Evolutionary conservation across 2,888 invertebrate genomes (phyloP), one percentile per base, ranked within the genome.

Genomic region (Malacosoma neustria): DNA sequence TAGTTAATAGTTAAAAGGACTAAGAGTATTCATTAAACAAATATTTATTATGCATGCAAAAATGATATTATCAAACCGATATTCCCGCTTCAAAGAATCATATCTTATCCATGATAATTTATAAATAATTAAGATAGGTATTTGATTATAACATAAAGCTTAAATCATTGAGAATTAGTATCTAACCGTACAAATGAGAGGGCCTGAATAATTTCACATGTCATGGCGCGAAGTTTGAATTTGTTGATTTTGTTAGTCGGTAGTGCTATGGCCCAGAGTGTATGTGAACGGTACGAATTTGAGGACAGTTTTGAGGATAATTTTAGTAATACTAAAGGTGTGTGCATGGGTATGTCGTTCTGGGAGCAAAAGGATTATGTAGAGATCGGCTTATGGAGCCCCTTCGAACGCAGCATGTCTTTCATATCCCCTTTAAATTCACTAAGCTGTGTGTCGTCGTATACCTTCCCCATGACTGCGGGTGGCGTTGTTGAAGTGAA

Each of bases 241-340:
- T 39, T 54, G 9, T 36, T 52, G 32, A 37, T 56, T 33, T 40
- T 46, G 33, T 43, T 50, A 30, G 39, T 52, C 38, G 38, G 48
- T 30, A 34, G 46, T 43, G 61, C 52, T 35, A 37, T 42, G 13
- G 43, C 63, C 46, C 58, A 69, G 13, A 44, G 45, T 22, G 22
- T 6, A 32, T 73, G 74, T 46, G 52, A 64, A 7, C 54, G 50
- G 35, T 66, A 63, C 40, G 54, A 57, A 29, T 72, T 73, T 37
- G 67, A 64, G 39, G 51, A 61, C 12, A 50, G 53, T 4, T 64
- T 54, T 14, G 46, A 57, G 2, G 45, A 45, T 3, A 38, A 47
- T 2, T 76, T 76, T 38, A 43, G 39, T 9, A 48, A 53, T 37
- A 40, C 49, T 13, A 31, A 32, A 12, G 49, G 51, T 1, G 2